Conservation (phyloP, 2,797 vertebrate species). For the Zalophus californianus region DNA sequence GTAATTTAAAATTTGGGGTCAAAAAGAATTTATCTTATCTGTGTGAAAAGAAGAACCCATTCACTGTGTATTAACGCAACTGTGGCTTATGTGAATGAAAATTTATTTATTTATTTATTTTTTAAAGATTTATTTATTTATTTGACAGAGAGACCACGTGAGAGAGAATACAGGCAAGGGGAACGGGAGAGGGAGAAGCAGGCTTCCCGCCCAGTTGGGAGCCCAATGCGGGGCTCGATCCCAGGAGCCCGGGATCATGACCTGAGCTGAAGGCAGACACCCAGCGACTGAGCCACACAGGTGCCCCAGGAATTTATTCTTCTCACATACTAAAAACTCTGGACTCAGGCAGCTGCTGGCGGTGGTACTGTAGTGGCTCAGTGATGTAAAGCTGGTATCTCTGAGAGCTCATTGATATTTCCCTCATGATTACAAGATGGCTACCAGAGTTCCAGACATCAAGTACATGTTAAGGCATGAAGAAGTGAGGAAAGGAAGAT, state of each 20-base stretch:
- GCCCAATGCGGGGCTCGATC: no score
- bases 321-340: neutral
- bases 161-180: no score
- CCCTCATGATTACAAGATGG: neutral
- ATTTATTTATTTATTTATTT: neutral
- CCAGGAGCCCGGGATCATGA: no score
- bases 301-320: neutral
- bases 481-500: neutral
- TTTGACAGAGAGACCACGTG: no score
- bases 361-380: neutral
- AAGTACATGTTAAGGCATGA: constrained; percentile 5
- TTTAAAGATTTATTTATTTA: no score
- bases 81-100: neutral
- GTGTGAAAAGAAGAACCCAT: neutral
- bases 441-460: constrained; percentile 34
- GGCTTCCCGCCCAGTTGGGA: no score
- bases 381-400: neutral
- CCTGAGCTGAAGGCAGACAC: no score
- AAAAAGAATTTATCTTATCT: constrained; percentile 42
- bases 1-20: neutral
- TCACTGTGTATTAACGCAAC: neutral
- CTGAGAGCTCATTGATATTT: neutral
- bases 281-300: no score
- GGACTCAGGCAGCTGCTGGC: neutral
- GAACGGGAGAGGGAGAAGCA: no score